A percentile compares a stretch with the other conserved stretches of the same genome.
These are phyloP conservation scores for Diadumene lineata DNA, from an alignment of 92 coral and sea anemone species.

Conservation along the genomic window DNA sequence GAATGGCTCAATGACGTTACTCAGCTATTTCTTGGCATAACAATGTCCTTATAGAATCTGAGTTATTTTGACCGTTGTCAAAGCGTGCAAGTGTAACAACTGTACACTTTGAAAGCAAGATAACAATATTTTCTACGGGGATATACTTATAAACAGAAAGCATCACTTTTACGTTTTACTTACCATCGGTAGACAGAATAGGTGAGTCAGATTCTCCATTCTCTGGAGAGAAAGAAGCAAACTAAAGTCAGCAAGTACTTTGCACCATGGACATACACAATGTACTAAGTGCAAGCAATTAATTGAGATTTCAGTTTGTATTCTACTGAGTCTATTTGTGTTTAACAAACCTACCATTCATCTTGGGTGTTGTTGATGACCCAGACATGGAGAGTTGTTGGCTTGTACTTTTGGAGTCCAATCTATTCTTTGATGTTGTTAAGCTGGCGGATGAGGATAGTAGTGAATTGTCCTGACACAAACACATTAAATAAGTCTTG, in stretches of 20 bases:
- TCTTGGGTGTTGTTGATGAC: not conserved
- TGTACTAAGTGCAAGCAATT: no score
- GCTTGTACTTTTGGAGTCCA: no score
- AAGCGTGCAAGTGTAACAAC: no score
- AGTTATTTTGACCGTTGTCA: no score
- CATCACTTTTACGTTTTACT: not conserved
- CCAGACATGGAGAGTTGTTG: not conserved
- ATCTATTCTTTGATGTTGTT: not conserved
- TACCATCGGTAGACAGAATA: conserved; percentile 20
- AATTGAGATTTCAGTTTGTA: no score
- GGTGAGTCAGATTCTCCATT: conserved; percentile 22
- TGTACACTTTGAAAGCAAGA: not conserved
- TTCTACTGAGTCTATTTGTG: not conserved
- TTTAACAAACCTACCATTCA: not conserved
- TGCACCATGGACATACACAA: no score
- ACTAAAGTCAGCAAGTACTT: no score
- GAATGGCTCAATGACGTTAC: no score
- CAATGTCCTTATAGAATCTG: no score
- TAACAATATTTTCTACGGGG: not conserved
- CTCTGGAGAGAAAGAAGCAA: not conserved
- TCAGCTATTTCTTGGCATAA: no score
- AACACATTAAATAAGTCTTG: not conserved
- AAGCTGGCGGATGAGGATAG: not conserved
- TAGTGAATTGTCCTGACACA: not conserved
- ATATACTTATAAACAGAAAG: not conserved